phyloP scores from a whole-genome alignment of 1,140 invertebrate genomes.

The Amphibalanus amphitrite region DNA sequence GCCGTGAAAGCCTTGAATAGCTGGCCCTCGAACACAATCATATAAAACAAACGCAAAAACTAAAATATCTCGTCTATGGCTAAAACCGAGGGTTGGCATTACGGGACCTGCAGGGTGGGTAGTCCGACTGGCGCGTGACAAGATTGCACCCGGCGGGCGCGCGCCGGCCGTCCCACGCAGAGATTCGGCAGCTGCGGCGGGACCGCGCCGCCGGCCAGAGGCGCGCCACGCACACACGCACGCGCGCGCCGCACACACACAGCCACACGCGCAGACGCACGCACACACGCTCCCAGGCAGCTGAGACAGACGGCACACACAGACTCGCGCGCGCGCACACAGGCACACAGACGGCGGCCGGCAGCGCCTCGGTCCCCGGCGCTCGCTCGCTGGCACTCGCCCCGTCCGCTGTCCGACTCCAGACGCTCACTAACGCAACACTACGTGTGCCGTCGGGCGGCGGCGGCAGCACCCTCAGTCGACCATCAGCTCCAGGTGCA shows the following conservation, averaged over 20 bases:
- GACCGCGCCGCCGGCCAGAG: too few relatives aligned
- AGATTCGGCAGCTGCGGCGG: not conserved
- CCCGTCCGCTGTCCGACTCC: too few relatives aligned
- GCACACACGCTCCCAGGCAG: not conserved
- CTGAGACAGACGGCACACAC: not conserved
- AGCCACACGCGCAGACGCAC: not conserved
- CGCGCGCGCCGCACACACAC: not conserved
- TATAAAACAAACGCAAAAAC: not conserved
- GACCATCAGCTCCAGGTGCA: slow-evolving; percentile 89
- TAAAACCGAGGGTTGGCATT: not conserved
- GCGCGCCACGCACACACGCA: too few relatives aligned
- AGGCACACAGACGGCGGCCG: not conserved
- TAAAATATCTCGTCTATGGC: not conserved
- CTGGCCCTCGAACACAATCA: not conserved
- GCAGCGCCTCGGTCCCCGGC: too few relatives aligned
- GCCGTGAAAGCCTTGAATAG: too few relatives aligned
- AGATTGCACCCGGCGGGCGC: too few relatives aligned
- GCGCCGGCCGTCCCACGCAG: too few relatives aligned
- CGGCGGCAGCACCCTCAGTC: slow-evolving; percentile 40
- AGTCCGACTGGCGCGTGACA: not conserved
- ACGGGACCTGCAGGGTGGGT: not conserved
- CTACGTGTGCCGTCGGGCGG: not conserved
- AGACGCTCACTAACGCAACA: not conserved
- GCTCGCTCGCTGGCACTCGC: not conserved
- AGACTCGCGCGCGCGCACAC: not conserved